Base-by-base conservation (phyloP, 2,888 invertebrate genomes). In the Diplazon laetatorius region DNA sequence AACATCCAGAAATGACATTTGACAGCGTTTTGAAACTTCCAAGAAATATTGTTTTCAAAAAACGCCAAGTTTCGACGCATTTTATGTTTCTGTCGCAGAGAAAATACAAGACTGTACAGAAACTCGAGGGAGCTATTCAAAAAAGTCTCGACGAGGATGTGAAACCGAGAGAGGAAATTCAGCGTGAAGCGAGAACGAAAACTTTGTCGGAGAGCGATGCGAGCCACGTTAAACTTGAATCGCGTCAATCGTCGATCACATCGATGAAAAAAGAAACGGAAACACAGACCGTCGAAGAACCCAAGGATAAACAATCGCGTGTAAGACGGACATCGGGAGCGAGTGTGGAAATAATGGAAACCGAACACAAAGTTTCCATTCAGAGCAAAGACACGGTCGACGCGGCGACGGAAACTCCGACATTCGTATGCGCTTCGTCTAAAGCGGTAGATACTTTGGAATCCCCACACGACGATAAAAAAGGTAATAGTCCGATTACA, bases 21-120 rank as follows among this genome's bases (percentile, higher is more conserved):
- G n/a, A n/a, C n/a, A n/a, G n/a, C n/a, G n/a, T n/a, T n/a, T n/a
- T n/a, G n/a, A n/a, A n/a, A n/a, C n/a, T n/a, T n/a, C n/a, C n/a
- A n/a, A n/a, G n/a, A n/a, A n/a, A n/a, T n/a, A n/a, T n/a, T n/a
- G n/a, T n/a, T n/a, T n/a, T n/a, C n/a, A n/a, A n/a, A n/a, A n/a
- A n/a, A n/a, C n/a, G n/a, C n/a, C n/a, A n/a, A n/a, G n/a, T n/a
- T n/a, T n/a, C n/a, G n/a, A n/a, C n/a, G n/a, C n/a, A n/a, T n/a
- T n/a, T n/a, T n/a, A 20, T 14, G 1, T 57, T 77, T 30, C 22
- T 48, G 69, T 87, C 90, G 80, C 91, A 94, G 94, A 93, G 96
- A 83, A 95, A 95, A 89, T 92, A 95, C 57, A 93, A 95, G 62
- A 92, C 93, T 12, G 94, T 95, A 81, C 93, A 93, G 84, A 93